A percentile compares a stretch with the other conserved stretches of the same genome.
phyloP scores from a whole-genome alignment of 2,888 invertebrate genomes.

The Darwinula stevensoni region DNA sequence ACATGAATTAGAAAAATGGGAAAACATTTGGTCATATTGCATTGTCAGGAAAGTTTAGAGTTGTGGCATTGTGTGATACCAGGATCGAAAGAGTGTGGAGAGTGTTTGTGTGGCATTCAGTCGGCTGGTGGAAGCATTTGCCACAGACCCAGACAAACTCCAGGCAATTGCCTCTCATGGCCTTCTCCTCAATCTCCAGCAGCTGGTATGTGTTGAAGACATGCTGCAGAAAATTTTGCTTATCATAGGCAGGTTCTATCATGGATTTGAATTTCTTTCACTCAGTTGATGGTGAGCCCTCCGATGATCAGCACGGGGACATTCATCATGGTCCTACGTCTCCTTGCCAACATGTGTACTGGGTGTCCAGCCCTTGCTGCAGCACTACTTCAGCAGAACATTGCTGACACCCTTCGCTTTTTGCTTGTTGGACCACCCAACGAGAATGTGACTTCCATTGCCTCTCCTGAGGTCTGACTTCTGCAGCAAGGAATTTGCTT shows the following conservation, averaged over 20 bases:
- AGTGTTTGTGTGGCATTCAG: slow-evolving; percentile 89
- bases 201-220: slow-evolving; percentile 34
- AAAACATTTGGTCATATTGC: too few relatives aligned
- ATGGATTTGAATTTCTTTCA: slow-evolving; percentile 10
- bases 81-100: slow-evolving; percentile 94
- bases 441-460: too few relatives aligned
- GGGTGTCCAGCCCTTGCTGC: slow-evolving; percentile 82
- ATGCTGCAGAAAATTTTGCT: slow-evolving; percentile 1
- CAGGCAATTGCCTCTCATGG: slow-evolving; percentile 81
- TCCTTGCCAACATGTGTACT: slow-evolving; percentile 84
- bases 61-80: too few relatives aligned
- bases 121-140: slow-evolving; percentile 82
- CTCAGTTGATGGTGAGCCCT: slow-evolving; percentile 79
- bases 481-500: slow-evolving; percentile 1
- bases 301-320: slow-evolving; percentile 81
- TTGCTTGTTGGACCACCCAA: slow-evolving; percentile 65
- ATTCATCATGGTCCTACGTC: slow-evolving; percentile 81
- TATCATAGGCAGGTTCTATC: slow-evolving; percentile 3
- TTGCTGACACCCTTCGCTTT: slow-evolving; percentile 78
- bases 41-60: too few relatives aligned
- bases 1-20: too few relatives aligned
- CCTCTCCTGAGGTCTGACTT: too few relatives aligned
- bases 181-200: slow-evolving; percentile 69
- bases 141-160: slow-evolving; percentile 57
- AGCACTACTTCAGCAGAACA: slow-evolving; percentile 67